Percentiles rank a stretch among this genome's conserved stretches.
Evolutionary conservation across 2,113 vertebrate species (phyloP).

Genomic region (Dryoscopus gambensis): DNA sequence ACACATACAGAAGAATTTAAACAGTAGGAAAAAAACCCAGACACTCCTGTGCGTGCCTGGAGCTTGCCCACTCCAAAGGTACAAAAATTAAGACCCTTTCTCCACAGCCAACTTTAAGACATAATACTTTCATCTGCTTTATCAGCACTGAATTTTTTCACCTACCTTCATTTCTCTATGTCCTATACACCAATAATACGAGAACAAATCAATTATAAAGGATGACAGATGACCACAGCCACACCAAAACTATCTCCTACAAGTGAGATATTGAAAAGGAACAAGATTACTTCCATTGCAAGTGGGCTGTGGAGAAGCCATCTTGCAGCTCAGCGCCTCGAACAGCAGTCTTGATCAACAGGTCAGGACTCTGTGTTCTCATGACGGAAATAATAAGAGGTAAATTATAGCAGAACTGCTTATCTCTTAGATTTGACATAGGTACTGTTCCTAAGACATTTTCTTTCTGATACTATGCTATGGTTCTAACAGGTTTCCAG

Average conservation of each 20-base stretch:
- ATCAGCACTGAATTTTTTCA: background rate
- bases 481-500: background rate
- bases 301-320: slow-evolving; percentile 26
- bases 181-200: background rate
- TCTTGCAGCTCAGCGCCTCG: background rate
- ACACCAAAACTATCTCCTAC: background rate
- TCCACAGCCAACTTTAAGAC: background rate
- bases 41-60: background rate
- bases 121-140: background rate
- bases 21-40: background rate
- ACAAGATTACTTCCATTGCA: background rate
- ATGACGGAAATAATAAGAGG: background rate
- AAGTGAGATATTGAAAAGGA: background rate
- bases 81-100: background rate
- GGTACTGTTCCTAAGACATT: background rate
- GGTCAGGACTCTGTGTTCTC: background rate
- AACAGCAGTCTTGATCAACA: background rate
- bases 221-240: slow-evolving; percentile 24
- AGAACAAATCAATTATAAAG: slow-evolving; percentile 40
- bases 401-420: background rate
- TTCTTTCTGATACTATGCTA: background rate
- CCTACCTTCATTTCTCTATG: background rate
- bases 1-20: background rate
- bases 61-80: background rate
- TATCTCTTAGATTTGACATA: background rate